Evolutionary conservation across 2,888 invertebrate genomes (phyloP).

Genomic region (Strigamia crassipes): DNA sequence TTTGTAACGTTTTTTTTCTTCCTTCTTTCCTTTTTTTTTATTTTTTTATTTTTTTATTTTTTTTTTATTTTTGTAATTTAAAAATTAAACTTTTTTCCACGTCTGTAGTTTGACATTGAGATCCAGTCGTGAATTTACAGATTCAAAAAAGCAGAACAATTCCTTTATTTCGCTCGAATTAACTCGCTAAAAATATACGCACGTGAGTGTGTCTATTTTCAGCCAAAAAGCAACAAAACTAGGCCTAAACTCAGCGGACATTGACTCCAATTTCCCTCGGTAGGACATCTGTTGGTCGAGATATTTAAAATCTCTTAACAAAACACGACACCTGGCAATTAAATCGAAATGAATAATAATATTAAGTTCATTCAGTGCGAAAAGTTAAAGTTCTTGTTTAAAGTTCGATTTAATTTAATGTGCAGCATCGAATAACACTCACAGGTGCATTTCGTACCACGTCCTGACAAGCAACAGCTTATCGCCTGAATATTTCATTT

Average conservation of each 20-base stretch:
- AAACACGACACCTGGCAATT: background rate
- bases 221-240: background rate
- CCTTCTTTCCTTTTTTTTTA: too few species aligned
- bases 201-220: background rate
- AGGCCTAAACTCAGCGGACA: background rate
- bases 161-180: background rate
- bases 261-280: background rate
- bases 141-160: background rate
- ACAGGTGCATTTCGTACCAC: background rate
- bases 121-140: background rate
- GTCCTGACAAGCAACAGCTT: background rate
- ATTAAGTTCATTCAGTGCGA: background rate
- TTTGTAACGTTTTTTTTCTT: background rate
- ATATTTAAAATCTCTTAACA: background rate
- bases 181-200: background rate
- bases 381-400: background rate
- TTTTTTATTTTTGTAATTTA: too few species aligned
- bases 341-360: background rate
- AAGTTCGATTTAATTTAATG: background rate
- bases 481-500: too few species aligned
- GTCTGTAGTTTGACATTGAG: background rate
- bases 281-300: background rate
- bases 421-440: background rate
- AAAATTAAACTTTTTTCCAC: too few species aligned
- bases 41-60: too few species aligned